phyloP scores from a whole-genome alignment of 2,113 vertebrate species.

The Atractosteus spatula region DNA sequence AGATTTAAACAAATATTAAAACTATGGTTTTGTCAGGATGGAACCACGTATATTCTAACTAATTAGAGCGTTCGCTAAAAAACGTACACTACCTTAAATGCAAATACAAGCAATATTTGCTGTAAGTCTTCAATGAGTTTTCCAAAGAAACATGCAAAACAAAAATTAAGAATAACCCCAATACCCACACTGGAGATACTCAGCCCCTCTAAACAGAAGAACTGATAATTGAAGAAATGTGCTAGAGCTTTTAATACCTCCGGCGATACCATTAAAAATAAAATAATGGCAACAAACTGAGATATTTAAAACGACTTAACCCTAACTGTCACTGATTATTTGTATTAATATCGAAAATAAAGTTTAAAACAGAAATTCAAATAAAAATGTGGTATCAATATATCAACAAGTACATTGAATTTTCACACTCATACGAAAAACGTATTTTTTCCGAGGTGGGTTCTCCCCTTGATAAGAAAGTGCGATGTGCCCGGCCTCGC shows the following conservation, averaged over 20 bases:
- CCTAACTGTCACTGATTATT: too few species aligned
- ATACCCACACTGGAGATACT: neutral
- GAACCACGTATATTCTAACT: neutral
- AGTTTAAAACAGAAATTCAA: neutral
- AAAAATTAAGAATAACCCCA: neutral
- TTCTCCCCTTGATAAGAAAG: neutral
- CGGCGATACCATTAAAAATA: neutral
- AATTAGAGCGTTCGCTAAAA: neutral
- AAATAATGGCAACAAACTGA: neutral
- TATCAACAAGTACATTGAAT: neutral
- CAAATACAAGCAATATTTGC: neutral
- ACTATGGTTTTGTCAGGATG: too few species aligned
- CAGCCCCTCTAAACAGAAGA: neutral
- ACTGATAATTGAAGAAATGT: neutral
- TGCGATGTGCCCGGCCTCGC: neutral
- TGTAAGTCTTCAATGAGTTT: neutral
- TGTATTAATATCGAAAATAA: neutral
- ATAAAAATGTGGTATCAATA: neutral
- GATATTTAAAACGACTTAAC: too few species aligned
- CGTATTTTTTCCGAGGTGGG: neutral
- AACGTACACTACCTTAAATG: slow-evolving; percentile 14
- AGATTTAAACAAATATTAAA: too few species aligned
- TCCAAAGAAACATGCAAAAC: too few species aligned
- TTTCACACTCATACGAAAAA: neutral
- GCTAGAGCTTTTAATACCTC: slow-evolving; percentile 6